Percentiles rank a stretch among this genome's conserved stretches.
Evolutionary conservation across 2,113 vertebrate species (phyloP).

Genomic region (Parotia lawesii): DNA sequence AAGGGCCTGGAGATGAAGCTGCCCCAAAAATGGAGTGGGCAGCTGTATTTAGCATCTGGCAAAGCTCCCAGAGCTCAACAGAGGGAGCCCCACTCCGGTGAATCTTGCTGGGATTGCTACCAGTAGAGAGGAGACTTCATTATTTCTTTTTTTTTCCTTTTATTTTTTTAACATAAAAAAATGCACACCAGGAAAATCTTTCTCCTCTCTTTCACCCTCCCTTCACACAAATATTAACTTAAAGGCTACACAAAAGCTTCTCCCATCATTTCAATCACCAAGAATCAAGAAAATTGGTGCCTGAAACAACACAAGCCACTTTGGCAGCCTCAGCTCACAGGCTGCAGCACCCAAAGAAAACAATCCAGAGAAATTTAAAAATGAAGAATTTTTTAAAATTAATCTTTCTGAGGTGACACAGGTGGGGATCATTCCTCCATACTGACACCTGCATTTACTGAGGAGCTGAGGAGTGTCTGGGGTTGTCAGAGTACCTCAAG

Average conservation of each 20-base stretch:
- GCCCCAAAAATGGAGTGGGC: background rate
- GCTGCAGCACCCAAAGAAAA: background rate
- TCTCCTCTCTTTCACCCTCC: background rate
- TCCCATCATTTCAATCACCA: background rate
- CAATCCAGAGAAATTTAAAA: background rate
- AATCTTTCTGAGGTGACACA: background rate
- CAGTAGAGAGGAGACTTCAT: background rate
- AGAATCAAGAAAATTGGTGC: background rate
- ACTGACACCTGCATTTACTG: background rate
- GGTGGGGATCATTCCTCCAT: background rate
- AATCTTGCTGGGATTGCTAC: background rate
- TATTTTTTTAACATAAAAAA: background rate
- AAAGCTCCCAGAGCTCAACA: slow-evolving; percentile 49
- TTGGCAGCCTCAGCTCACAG: background rate
- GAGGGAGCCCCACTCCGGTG: slow-evolving; percentile 40
- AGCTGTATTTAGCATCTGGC: slow-evolving; percentile 10
- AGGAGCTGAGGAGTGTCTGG: background rate
- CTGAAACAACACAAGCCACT: background rate
- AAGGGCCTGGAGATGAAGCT: background rate
- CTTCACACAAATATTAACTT: background rate
- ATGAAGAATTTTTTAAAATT: background rate
- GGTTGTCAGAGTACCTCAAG: background rate
- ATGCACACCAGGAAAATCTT: background rate
- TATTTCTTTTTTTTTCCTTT: background rate
- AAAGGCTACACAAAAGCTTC: background rate